Conservation (phyloP, 2,797 vertebrate genomes). For the Lagodon rhomboides region DNA sequence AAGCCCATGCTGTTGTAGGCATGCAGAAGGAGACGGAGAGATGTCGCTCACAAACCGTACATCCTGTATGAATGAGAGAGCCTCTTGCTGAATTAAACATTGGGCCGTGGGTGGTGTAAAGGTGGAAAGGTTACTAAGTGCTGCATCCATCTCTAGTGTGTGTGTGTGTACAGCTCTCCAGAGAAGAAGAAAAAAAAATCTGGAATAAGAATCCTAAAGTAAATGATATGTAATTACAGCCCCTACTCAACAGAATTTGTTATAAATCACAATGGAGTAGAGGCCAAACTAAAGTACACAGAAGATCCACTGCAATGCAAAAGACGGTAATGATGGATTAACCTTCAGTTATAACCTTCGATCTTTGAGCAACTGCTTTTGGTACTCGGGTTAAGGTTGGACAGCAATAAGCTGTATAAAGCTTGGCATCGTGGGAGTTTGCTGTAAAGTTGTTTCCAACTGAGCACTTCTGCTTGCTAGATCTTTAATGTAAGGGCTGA, state of each 20-base stretch:
- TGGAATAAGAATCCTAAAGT: not conserved
- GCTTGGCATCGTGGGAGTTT: not conserved
- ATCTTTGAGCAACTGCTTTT: not conserved
- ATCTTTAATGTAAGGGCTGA: constrained; percentile 11
- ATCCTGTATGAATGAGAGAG: constrained; percentile 30
- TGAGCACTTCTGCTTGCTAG: not conserved
- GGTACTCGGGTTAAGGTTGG: not conserved
- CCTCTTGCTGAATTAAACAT: constrained; percentile 46
- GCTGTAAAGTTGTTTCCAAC: constrained; percentile 11
- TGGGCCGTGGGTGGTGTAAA: constrained; percentile 18
- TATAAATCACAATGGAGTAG: not conserved
- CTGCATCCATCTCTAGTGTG: constrained; percentile 14
- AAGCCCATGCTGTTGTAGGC: constrained; percentile 15
- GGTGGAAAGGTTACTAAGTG: constrained; percentile 41
- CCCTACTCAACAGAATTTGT: not conserved
- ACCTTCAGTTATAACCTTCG: constrained; percentile 20
- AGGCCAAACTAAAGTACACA: not conserved
- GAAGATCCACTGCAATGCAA: not conserved
- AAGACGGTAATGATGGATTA: not conserved
- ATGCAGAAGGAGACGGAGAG: constrained; percentile 3
- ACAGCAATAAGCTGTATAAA: not conserved
- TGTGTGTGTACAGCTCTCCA: not conserved
- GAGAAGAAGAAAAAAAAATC: not conserved
- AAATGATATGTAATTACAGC: constrained; percentile 14
- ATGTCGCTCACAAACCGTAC: constrained; percentile 13